These are phyloP conservation scores for Molothrus aeneus DNA, from an alignment of 2,797 vertebrate genomes.

Conservation along the genomic window DNA sequence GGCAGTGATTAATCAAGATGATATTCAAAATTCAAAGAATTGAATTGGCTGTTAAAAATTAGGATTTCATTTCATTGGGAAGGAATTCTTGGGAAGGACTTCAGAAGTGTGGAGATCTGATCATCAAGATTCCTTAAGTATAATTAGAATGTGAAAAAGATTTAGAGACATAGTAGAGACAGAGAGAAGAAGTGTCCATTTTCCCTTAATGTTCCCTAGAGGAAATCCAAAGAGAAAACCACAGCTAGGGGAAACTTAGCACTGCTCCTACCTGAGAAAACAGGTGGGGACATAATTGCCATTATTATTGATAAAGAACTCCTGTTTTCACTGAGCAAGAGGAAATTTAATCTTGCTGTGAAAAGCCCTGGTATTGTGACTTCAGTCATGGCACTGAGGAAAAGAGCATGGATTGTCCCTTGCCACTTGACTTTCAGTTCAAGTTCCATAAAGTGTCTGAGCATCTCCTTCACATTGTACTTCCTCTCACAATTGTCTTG, in stretches of 20 bases:
- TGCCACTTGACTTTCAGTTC: not conserved
- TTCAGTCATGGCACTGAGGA: accelerated
- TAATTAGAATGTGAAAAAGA: not conserved
- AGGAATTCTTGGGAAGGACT: not conserved
- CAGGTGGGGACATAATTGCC: not conserved
- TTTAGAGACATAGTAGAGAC: not conserved
- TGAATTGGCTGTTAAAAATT: constrained; percentile 14
- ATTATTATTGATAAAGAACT: not conserved
- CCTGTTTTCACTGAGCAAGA: not conserved
- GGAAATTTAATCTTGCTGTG: not conserved
- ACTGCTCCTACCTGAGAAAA: not conserved
- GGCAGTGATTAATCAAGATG: constrained; percentile 26
- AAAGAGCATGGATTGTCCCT: not conserved
- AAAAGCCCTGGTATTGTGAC: not conserved
- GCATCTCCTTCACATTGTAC: not conserved
- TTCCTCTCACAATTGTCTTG: not conserved
- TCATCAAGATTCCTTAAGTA: not conserved
- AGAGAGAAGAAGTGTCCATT: not conserved
- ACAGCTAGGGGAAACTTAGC: not conserved
- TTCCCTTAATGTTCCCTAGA: not conserved
- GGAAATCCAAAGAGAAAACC: not conserved
- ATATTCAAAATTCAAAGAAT: constrained; percentile 25
- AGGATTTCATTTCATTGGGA: not conserved
- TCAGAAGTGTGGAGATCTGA: not conserved
- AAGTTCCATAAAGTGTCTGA: not conserved